These are phyloP conservation scores for Talpa occidentalis DNA, from an alignment of 2,113 vertebrate genomes.

Conservation along the genomic window DNA sequence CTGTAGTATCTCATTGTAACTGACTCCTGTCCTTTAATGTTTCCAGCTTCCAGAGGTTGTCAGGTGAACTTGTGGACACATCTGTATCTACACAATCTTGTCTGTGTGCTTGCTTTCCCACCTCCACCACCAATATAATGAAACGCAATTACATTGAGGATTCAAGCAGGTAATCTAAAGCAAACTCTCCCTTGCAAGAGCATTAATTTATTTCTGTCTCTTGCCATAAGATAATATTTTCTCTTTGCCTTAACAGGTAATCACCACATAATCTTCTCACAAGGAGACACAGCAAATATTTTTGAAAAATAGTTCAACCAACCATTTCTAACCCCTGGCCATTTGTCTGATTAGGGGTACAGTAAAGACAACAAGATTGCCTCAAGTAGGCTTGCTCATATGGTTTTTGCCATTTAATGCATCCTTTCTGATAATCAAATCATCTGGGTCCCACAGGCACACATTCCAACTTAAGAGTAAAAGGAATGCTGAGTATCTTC, in stretches of 20 bases:
- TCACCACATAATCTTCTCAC: neutral
- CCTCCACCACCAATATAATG: no score
- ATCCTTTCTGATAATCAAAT: neutral
- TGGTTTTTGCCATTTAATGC: neutral
- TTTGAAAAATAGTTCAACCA: neutral
- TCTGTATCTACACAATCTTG: neutral
- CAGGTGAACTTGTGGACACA: neutral
- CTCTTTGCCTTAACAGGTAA: neutral
- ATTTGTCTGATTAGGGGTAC: neutral
- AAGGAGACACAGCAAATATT: neutral
- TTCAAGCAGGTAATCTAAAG: neutral
- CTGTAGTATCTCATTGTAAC: no score
- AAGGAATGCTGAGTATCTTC: neutral
- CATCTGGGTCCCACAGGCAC: neutral
- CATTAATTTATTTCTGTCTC: neutral
- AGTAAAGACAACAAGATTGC: neutral
- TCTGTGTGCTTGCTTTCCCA: neutral
- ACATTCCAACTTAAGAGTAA: neutral
- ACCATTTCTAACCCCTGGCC: neutral
- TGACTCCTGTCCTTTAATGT: neutral
- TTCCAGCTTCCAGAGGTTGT: neutral
- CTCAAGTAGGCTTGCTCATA: neutral
- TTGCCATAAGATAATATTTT: neutral
- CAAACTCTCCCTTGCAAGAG: neutral
- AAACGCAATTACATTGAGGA: neutral